Base-by-base conservation (phyloP, 2,888 invertebrate genomes). In the Galeopsomyia nigrocyanea region DNA sequence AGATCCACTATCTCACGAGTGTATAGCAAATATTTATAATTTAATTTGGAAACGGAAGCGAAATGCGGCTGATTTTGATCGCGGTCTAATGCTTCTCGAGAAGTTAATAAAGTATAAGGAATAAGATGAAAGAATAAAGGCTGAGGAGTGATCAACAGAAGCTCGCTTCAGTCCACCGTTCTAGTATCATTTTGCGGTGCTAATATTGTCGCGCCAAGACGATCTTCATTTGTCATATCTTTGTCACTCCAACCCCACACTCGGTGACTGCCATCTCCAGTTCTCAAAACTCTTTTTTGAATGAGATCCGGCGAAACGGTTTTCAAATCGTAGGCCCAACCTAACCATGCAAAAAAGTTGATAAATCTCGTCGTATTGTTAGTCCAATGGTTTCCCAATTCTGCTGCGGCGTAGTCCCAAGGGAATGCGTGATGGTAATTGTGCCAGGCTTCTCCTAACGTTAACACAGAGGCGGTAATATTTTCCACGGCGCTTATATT, bases 371-470 rank as follows among this genome's bases (percentile, higher is more conserved):
- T 92, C 0, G 95, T 94, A 0, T 90, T 64, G 82, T 95, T 95
- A 1, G 77, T 61, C 76, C 89, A 83, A 80, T 81, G 86, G 49
- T 86, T 81, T 16, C 94, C 94, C 17, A 95, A 88, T 85, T 97
- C 97, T 7, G 95, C 92, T 31, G 96, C 94, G 82, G 95, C 94
- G 89, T 97, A 97, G 86, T 97, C 97, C 93, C 95, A 95, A 0
- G 96, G 96, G 87, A 97, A 97, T 0, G 93, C 93, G 87, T 97
- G 97, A 84, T 97, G 97, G 86, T 95, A 97, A 80, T 90, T 90
- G 81, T 90, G 90, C 85, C 88, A 90, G 3, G 89, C 89, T 79
- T 87, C 87, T 2, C 87, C 87, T 70, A 80, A 61, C 2, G 84
- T 76, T 0, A 80, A 2, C 1, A 88, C 86, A 73, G 80, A 1